Evolutionary conservation across 92 coral and sea anemone genomes (phyloP).

Genomic region (Metridium senile): DNA sequence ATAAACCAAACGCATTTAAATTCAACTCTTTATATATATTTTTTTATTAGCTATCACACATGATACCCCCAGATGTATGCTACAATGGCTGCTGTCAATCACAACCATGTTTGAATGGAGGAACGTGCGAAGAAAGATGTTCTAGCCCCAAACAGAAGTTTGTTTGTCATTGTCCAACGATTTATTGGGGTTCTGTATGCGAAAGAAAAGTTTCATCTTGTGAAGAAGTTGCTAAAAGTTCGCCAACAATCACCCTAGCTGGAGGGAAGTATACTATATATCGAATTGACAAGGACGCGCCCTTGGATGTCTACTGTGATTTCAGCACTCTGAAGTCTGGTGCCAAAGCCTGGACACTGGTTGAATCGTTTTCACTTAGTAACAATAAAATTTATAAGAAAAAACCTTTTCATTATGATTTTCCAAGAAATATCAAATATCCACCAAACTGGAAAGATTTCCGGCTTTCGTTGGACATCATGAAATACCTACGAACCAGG

Average conservation of each 20-base stretch:
- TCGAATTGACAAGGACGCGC: neutral
- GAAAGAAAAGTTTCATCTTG: conserved; percentile 3
- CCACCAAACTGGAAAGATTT: conserved; percentile 12
- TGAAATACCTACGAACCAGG: conserved; percentile 16
- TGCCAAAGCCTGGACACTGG: conserved; percentile 9
- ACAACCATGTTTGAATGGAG: conserved; percentile 49
- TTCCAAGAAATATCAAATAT: neutral
- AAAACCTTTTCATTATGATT: neutral
- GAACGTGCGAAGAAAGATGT: conserved; percentile 26
- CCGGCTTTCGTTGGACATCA: conserved; percentile 30
- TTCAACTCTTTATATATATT: neutral
- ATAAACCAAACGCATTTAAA: too few relatives aligned
- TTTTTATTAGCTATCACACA: conserved; percentile 1
- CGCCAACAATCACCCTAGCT: neutral
- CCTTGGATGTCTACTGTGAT: conserved; percentile 33
- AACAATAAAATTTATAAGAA: neutral
- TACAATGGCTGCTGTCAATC: conserved; percentile 25
- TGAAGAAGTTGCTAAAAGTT: conserved; percentile 1
- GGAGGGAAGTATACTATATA: conserved; percentile 18
- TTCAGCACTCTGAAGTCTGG: conserved; percentile 1
- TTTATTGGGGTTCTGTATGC: neutral
- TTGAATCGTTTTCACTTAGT: conserved; percentile 18
- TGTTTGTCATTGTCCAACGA: conserved; percentile 11
- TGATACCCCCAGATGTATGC: conserved; percentile 21
- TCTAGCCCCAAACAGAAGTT: conserved; percentile 6